phyloP scores from a whole-genome alignment of 2,888 invertebrate species.

The Hartigia nigra region DNA sequence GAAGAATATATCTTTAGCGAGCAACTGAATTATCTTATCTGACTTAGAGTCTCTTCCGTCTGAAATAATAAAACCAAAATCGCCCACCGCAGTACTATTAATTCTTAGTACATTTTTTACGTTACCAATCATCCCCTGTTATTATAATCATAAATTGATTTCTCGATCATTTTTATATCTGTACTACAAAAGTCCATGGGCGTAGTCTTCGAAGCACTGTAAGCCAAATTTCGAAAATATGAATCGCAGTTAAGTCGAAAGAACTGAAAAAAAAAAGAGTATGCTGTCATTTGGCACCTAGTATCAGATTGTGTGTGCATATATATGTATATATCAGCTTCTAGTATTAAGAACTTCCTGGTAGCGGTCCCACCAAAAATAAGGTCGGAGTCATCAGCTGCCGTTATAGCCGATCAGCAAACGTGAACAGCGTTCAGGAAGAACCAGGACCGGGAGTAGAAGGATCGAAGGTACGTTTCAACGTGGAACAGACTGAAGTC shows the following conservation, averaged over 20 bases:
- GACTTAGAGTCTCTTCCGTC: background rate
- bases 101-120: background rate
- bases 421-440: no score
- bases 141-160: background rate
- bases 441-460: no score
- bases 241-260: no score
- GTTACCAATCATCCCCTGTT: background rate
- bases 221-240: background rate
- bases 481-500: conserved; percentile 24
- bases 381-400: no score
- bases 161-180: background rate
- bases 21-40: background rate
- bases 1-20: background rate
- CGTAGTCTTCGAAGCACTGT: background rate
- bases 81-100: background rate
- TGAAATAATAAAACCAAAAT: background rate
- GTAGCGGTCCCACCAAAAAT: no score
- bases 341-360: no score
- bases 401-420: no score
- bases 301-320: no score
- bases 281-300: no score
- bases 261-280: no score
- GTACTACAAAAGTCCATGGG: background rate
- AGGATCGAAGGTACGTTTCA: background rate
- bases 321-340: no score